These are phyloP conservation scores for Cirrhinus mrigala DNA, from an alignment of 2,797 vertebrate genomes.

Conservation along the genomic window DNA sequence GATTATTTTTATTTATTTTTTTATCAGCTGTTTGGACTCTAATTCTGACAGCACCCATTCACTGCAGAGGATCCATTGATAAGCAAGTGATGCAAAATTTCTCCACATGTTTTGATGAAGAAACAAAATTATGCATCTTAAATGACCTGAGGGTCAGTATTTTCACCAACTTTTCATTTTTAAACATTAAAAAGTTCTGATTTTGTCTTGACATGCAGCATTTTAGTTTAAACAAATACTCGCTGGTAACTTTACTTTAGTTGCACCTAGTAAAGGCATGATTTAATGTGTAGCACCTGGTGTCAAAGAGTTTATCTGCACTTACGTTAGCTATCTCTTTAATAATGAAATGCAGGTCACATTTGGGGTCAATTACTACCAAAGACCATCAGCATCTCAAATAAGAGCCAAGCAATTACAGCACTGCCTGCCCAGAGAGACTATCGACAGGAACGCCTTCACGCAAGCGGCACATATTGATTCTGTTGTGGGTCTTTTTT, in stretches of 20 bases:
- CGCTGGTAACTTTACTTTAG: not conserved
- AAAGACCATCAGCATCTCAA: constrained; percentile 10
- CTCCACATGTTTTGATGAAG: no score
- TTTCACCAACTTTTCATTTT: not conserved
- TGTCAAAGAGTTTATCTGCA: not conserved
- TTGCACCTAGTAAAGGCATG: not conserved
- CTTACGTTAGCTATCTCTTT: not conserved
- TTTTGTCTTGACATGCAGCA: not conserved
- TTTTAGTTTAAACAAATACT: not conserved
- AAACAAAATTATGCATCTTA: no score
- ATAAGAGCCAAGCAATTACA: constrained; percentile 40
- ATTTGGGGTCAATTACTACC: constrained; percentile 10
- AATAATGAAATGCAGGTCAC: constrained; percentile 20
- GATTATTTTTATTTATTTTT: no score
- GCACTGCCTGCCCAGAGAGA: not conserved
- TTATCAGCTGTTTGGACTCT: no score
- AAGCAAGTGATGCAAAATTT: no score
- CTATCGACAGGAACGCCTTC: constrained; percentile 7
- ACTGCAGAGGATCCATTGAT: no score
- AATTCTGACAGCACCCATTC: no score
- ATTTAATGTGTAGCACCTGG: not conserved
- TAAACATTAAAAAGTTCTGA: not conserved
- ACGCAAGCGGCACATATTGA: constrained; percentile 11
- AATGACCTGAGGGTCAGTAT: no score
- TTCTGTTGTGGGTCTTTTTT: constrained; percentile 13